These are phyloP conservation scores for Caenorhabditis sp. DNA, from an alignment of 2,888 invertebrate species.

Conservation along the genomic window DNA sequence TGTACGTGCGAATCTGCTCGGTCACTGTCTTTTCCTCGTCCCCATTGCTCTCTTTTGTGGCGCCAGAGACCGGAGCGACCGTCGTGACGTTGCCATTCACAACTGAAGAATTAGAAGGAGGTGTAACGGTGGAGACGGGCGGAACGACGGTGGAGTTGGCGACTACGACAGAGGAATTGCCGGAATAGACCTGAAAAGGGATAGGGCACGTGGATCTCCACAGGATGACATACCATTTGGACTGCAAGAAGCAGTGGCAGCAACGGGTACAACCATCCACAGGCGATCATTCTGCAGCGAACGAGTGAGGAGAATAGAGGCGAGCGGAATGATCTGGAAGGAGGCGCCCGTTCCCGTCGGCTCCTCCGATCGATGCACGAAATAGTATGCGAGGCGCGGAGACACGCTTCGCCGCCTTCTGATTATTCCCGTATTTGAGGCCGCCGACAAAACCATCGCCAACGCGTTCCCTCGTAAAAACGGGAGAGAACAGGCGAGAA, in stretches of 20 bases:
- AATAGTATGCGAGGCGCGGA: conserved; percentile 4
- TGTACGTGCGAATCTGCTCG: conserved; percentile 38
- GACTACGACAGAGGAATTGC: background rate
- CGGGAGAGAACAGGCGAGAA: background rate
- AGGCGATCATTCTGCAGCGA: background rate
- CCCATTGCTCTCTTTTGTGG: background rate
- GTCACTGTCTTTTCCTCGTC: conserved; percentile 35
- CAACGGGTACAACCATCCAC: background rate
- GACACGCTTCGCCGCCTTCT: background rate
- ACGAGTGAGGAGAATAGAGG: conserved; percentile 3
- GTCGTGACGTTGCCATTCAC: background rate
- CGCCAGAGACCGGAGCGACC: background rate
- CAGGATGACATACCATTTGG: background rate
- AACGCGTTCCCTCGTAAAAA: conserved; percentile 20
- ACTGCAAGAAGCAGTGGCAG: background rate
- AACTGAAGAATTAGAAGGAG: too few relatives aligned
- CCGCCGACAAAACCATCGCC: conserved; percentile 11
- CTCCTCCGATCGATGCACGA: background rate
- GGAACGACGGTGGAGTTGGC: background rate
- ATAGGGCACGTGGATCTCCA: too few relatives aligned
- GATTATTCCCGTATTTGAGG: conserved; percentile 20
- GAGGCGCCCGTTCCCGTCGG: conserved; percentile 9
- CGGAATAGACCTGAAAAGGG: background rate
- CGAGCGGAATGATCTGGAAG: conserved; percentile 6
- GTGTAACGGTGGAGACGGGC: too few relatives aligned